Conservation (phyloP, 2,797 vertebrate genomes). For the Typhlichthys subterraneus region DNA sequence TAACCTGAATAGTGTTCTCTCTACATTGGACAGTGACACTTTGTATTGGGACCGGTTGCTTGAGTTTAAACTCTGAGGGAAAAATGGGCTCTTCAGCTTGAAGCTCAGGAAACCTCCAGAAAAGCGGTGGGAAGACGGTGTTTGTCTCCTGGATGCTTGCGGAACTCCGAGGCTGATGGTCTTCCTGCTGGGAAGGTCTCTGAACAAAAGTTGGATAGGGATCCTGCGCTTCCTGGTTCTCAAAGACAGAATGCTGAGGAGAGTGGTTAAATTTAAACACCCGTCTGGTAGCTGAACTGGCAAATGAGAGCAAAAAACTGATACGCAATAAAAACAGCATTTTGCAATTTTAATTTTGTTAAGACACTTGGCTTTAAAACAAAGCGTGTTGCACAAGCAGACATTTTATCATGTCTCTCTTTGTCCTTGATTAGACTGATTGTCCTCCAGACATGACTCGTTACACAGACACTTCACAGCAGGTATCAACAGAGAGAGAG, state of each 20-base stretch:
- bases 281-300: not conserved
- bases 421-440: constrained; percentile 18
- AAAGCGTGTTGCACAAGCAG: no score
- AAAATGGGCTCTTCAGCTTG: constrained; percentile 13
- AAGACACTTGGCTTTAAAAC: no score
- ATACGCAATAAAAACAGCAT: not conserved
- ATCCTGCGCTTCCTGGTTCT: not conserved
- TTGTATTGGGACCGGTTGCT: not conserved
- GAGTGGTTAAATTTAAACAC: not conserved
- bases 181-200: not conserved
- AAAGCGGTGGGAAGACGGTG: constrained; percentile 5
- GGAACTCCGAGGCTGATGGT: constrained; percentile 26
- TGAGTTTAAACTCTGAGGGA: constrained; percentile 31
- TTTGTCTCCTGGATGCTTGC: constrained; percentile 29
- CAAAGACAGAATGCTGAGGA: no score
- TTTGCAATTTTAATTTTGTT: no score
- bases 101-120: constrained; percentile 38
- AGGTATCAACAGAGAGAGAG: no score
- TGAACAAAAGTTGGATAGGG: not conserved
- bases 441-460: constrained; percentile 21
- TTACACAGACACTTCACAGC: constrained; percentile 20
- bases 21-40: constrained; percentile 45
- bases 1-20: constrained; percentile 43
- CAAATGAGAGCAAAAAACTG: not conserved
- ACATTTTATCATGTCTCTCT: no score